Evolutionary conservation across 1,140 invertebrate species (phyloP).

Genomic region (Neelides sp.): DNA sequence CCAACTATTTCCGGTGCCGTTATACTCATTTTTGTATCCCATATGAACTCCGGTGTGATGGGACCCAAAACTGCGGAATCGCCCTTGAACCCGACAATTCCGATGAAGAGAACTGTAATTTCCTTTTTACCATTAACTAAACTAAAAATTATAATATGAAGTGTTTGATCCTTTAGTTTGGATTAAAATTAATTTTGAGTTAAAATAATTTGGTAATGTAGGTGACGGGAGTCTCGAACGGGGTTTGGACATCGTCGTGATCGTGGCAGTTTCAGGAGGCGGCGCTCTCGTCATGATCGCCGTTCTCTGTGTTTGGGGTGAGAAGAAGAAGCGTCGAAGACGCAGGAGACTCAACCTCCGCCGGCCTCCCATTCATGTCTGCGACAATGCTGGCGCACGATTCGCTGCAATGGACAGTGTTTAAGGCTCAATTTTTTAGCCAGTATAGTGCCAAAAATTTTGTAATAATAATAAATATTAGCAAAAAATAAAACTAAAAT

Average conservation of each 20-base stretch:
- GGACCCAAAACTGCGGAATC: conserved; percentile 63
- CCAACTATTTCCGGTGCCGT: conserved; percentile 47
- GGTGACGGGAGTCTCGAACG: conserved; percentile 12
- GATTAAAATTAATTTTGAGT: conserved; percentile 1
- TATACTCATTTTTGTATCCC: conserved; percentile 65
- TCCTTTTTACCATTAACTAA: background rate
- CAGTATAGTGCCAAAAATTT: background rate
- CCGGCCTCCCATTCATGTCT: conserved; percentile 26
- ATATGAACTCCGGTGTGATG: conserved; percentile 59
- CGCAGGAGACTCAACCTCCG: conserved; percentile 19
- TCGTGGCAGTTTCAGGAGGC: conserved; percentile 14
- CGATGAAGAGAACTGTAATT: conserved; percentile 72
- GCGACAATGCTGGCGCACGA: conserved; percentile 29
- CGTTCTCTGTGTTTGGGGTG: conserved; percentile 21
- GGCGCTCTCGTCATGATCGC: conserved; percentile 10
- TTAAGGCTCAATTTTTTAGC: conserved; percentile 9
- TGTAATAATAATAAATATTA: background rate
- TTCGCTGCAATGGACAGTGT: conserved; percentile 31
- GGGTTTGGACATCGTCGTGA: conserved; percentile 20
- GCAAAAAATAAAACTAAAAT: background rate
- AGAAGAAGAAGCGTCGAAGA: conserved; percentile 22
- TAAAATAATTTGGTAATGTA: too few relatives aligned
- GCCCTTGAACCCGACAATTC: conserved; percentile 47
- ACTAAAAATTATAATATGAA: background rate
- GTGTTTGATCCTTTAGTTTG: background rate